Evolutionary conservation across 2,113 vertebrate species (phyloP), one percentile per base, ranked within the genome.

Genomic region (Pteronura brasiliensis): DNA sequence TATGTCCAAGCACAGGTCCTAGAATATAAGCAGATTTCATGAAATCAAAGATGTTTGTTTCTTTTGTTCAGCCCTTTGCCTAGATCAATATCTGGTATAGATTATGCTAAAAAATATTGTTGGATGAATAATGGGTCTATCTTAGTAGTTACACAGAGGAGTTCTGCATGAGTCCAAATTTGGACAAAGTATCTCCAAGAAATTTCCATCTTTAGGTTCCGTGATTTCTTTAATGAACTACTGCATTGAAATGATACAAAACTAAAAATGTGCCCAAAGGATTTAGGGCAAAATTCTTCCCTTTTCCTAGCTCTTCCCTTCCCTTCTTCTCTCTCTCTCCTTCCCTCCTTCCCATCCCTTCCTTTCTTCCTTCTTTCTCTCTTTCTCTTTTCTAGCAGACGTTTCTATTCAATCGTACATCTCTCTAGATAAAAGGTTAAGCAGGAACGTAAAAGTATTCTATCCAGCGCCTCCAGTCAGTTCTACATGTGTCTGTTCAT

Each of bases 391-490:
- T 14, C 82, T 31, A 71, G 7, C 34, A 93, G 2, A 44, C 55
- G 0, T 82, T 34, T 88, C 82, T 90, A 57, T 85, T 88, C 69
- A 85, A 36, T 49, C 52, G 52, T 81, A 36, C 2, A 74, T 77
- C 88, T 74, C 94, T 84, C 42, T 52, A 88, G 44, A 69, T 88
- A 85, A 90, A 97, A 95, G 25, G 9, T 95, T 81, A 88, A 88
- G 79, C 13, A 76, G n/a, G 76, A 79, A 95, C 6, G 12, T 4
- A 31, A 61, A 61, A 44, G 39, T 21, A 31, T 61, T 47, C 21
- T 80, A 31, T n/a, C 47, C 52, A 31, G 42, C n/a, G 77, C 36
- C 27, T 81, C 80, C 23, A 69, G 76, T 57, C 92, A 74, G 27
- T 76, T 85, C 96, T 57, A 63, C 18, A 8, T 34, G 49, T 92